Base-by-base conservation (phyloP, 2,888 invertebrate genomes). In the Megaustenia siamemsis region DNA sequence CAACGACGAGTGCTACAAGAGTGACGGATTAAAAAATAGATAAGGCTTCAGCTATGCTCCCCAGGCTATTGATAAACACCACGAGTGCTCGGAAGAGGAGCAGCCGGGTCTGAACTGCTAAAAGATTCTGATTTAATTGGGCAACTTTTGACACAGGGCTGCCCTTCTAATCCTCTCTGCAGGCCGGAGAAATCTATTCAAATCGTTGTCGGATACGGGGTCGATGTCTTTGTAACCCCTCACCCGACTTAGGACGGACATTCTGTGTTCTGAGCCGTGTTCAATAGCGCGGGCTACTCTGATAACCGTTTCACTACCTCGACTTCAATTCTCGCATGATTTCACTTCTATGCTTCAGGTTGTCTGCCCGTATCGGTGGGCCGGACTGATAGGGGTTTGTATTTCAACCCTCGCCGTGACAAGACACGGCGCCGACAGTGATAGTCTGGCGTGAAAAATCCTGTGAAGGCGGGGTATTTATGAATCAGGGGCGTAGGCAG, bases 101-200 rank as follows among this genome's bases (percentile, higher is more conserved):
- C 43, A 43, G 43, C n/a, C 24, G 43, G 43, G 28, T 43, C 12
- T 12, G 24, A 8, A 71, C 28, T n/a, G n/a, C 43, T 63, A 6
- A 63, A 32, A 63, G 28, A 63, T 63, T 63, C 32, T 43, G 43
- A 43, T 71, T 71, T 43, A 71, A 40, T 71, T 43, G 24, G 43
- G 71, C 71, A 43, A 71, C 28, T 40, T 71, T 71, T 71, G 63
- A 63, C 71, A 71, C 40, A 40, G 24, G 43, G 71, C 43, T 43
- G n/a, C 43, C 43, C 35, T 40, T 45, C 43, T 71, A 45, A 40
- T 45, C 43, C 43, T 43, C 43, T 43, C n/a, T 24, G 43, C 71
- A 28, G n/a, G 71, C n/a, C 43, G 3, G 43, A 45, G n/a, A 12
- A 43, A 12, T 8, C 71, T 43, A n/a, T 71, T 71, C 71, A 71